A percentile compares a stretch with the other conserved stretches of the same genome.
These are phyloP conservation scores for Ornithorhynchus anatinus DNA, from an alignment of 2,113 vertebrate genomes.

Conservation along the genomic window DNA sequence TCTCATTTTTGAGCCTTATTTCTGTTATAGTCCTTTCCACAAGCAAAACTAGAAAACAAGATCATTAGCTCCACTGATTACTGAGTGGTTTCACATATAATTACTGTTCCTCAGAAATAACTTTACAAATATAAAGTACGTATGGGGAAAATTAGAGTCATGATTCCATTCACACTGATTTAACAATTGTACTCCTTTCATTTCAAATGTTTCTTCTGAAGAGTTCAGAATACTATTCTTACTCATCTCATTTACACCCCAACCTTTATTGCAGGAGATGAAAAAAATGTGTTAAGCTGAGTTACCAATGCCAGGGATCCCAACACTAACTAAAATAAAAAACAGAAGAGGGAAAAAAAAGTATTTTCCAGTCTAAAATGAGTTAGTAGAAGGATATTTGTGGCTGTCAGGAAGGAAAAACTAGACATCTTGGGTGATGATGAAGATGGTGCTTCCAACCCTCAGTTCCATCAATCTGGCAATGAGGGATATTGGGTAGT, in stretches of 20 bases:
- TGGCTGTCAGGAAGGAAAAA: no score
- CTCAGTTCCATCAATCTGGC: no score
- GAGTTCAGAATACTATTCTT: neutral
- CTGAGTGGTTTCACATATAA: neutral
- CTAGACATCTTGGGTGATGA: no score
- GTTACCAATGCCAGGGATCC: no score
- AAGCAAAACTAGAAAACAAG: neutral
- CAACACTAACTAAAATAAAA: no score
- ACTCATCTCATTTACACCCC: neutral
- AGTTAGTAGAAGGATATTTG: no score
- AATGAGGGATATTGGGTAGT: no score
- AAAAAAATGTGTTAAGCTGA: slow-evolving; percentile 4
- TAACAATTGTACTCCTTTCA: neutral
- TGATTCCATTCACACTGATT: neutral
- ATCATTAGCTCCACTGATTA: neutral
- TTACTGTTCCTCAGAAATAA: neutral
- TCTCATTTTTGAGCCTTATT: neutral
- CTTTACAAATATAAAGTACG: neutral
- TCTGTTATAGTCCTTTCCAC: neutral
- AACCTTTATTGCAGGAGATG: neutral
- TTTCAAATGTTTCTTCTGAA: neutral
- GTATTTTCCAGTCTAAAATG: no score
- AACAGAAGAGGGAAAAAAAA: neutral
- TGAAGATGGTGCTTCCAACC: no score
- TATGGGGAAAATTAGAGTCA: neutral